These are phyloP conservation scores for Lethrus apterus DNA, from an alignment of 1,140 invertebrate genomes.

Conservation along the genomic window DNA sequence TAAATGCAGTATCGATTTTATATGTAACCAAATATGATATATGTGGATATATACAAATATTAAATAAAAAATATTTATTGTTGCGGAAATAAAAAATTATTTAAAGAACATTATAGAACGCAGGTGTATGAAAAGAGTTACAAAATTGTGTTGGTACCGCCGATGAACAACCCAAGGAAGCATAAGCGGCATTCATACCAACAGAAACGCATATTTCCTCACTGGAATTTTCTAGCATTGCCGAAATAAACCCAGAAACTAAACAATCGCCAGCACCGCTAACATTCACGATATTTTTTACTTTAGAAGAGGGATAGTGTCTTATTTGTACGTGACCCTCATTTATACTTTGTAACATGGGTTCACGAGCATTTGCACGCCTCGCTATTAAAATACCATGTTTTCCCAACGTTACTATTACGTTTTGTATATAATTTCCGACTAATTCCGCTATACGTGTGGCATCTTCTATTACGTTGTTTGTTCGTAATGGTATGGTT, in stretches of 20 bases:
- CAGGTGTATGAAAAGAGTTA: too few relatives aligned
- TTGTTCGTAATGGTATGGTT: neutral
- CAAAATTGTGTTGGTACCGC: constrained; percentile 44
- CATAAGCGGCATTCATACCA: constrained; percentile 48
- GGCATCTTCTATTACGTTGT: constrained; percentile 29
- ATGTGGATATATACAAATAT: too few relatives aligned
- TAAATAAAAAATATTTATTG: too few relatives aligned
- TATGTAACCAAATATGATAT: too few relatives aligned
- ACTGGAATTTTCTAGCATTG: constrained; percentile 40
- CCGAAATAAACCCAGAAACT: constrained; percentile 51
- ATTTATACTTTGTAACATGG: constrained; percentile 18
- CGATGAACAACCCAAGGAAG: constrained; percentile 43
- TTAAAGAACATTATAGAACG: too few relatives aligned
- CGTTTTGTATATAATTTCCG: constrained; percentile 41
- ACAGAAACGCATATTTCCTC: constrained; percentile 47
- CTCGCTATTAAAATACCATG: constrained; percentile 47
- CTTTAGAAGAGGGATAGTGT: constrained; percentile 43
- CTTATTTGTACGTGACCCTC: constrained; percentile 25
- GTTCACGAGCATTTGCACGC: constrained; percentile 25
- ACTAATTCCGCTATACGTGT: constrained; percentile 25
- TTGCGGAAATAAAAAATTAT: too few relatives aligned
- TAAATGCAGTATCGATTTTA: too few relatives aligned
- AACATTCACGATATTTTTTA: constrained; percentile 49
- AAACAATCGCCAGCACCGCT: constrained; percentile 61
- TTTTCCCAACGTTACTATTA: constrained; percentile 51